Base-by-base conservation (phyloP, 1,140 invertebrate genomes). In the Cyrtorhinus lividipennis region DNA sequence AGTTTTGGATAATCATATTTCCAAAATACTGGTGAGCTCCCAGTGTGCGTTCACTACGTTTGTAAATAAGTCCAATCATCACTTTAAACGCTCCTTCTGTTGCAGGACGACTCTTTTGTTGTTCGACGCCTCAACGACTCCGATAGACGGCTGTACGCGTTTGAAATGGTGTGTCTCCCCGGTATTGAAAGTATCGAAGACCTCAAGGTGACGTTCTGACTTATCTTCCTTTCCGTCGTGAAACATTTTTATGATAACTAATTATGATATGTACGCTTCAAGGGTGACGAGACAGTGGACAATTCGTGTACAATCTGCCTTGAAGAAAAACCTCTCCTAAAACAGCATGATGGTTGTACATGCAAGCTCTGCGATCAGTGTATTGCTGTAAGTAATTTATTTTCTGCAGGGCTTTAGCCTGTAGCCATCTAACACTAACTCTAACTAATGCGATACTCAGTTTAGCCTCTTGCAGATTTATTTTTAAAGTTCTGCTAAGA, bases 1-100 rank as follows among this genome's bases (percentile, higher is more conserved):
- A 73, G 81, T 85, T 30, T 70, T 83, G 22, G 79, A 85, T 56
- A 78, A 80, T 72, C 81, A 84, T 67, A 80, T 86, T 68, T 77
- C 81, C 15, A 80, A 79, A 68, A 78, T 82, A 68, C 69, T 84
- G 76, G 83, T 79, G 71, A 74, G 70, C n/a, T n/a, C n/a, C n/a
- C n/a, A n/a, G n/a, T n/a, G n/a, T n/a, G n/a, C n/a, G n/a, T n/a
- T n/a, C n/a, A 58, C 24, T 58, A n/a, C 24, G 18, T 48, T 24
- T 65, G 12, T 27, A 25, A 1, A 26, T 46, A 56, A 5, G 26
- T 12, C 10, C 26, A 25, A 59, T 24, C n/a, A n/a, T n/a, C n/a
- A n/a, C n/a, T n/a, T n/a, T n/a, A n/a, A 38, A 38, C 5, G 30
- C 30, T 38, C 15, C n/a, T 53, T 65, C 64, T 64, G 67, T 73